These are phyloP conservation scores for Leptinotarsa juncta DNA, from an alignment of 2,888 invertebrate genomes.

Conservation along the genomic window DNA sequence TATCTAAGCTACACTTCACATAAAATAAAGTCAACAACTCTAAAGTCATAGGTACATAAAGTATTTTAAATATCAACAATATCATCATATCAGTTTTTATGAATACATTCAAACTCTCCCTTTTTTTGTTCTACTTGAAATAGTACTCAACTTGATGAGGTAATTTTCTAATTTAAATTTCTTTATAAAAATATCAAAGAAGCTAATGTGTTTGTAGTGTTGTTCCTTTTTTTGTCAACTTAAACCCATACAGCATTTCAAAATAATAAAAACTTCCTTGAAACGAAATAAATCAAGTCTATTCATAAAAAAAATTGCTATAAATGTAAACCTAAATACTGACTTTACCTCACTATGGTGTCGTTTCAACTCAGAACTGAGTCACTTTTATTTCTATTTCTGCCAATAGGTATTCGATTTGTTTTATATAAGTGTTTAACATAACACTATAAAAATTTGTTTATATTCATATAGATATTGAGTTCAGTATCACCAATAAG, in stretches of 20 bases:
- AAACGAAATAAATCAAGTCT: neutral
- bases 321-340: conserved; percentile 2
- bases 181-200: too few species aligned
- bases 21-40: neutral
- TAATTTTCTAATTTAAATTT: neutral
- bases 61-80: neutral
- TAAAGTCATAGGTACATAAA: neutral
- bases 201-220: too few species aligned
- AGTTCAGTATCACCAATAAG: neutral
- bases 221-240: too few species aligned
- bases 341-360: neutral
- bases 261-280: neutral
- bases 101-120: neutral
- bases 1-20: neutral
- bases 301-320: neutral
- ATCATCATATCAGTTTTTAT: neutral
- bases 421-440: neutral
- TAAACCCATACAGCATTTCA: too few species aligned
- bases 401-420: neutral
- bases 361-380: neutral
- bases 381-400: neutral
- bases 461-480: neutral
- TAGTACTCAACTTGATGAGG: neutral
- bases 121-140: neutral
- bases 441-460: neutral